Percentiles rank a stretch among this genome's conserved stretches.
Conservation (phyloP, 2,113 vertebrate species). For the Balaenoptera acutorostrata region DNA sequence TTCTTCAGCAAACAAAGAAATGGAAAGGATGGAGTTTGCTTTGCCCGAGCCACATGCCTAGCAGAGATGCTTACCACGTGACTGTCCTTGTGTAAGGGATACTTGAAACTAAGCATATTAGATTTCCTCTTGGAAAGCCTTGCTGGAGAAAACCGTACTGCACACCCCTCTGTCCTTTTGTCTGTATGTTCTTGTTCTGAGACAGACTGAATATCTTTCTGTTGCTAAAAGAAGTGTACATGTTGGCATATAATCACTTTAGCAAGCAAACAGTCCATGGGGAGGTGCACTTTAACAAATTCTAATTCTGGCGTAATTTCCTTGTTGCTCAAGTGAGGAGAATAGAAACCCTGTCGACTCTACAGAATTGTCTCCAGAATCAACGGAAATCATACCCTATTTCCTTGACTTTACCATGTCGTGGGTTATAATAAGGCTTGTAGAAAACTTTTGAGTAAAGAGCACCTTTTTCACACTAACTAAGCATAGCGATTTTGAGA, state of each 20-base stretch:
- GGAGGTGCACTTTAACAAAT: not conserved
- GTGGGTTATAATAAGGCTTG: not conserved
- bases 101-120: not conserved
- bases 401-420: not conserved
- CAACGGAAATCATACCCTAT: not conserved
- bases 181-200: not conserved
- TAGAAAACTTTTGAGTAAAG: not conserved
- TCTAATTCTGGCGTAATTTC: not conserved
- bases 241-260: not conserved
- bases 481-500: not conserved
- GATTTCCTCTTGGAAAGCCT: not conserved
- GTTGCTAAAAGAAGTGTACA: not conserved
- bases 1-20: constrained; percentile 41
- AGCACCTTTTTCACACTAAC: not conserved
- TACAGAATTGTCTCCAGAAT: not conserved
- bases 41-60: not conserved
- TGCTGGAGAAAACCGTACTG: not conserved
- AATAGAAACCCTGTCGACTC: not conserved
- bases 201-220: not conserved
- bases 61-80: not conserved
- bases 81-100: not conserved
- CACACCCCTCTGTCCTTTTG: not conserved
- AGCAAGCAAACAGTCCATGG: not conserved
- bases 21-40: not conserved
- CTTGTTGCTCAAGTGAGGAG: not conserved